Conservation (phyloP, 2,113 vertebrate genomes). For the Anoplopoma fimbria region DNA sequence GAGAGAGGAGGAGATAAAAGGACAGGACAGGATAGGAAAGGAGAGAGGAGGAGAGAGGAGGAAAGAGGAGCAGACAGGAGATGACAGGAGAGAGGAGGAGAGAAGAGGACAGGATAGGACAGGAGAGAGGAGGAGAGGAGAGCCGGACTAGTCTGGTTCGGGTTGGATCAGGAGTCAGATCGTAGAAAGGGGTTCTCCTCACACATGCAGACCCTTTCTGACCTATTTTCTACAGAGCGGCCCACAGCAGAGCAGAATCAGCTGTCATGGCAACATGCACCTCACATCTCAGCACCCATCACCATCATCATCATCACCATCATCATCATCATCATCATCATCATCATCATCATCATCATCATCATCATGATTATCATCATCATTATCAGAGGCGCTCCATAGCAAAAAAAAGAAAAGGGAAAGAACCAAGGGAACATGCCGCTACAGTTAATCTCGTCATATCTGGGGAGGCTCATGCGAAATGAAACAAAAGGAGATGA, state of each 20-base stretch:
- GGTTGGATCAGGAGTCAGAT: conserved; percentile 21
- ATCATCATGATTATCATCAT: conserved; percentile 50
- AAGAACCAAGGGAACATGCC: conserved; percentile 64
- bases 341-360: no score
- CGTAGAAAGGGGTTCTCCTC: conserved; percentile 25
- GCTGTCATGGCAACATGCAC: conserved; percentile 74
- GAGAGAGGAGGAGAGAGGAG: not conserved
- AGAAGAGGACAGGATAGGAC: not conserved
- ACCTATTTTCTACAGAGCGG: conserved; percentile 49
- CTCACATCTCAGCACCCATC: conserved; percentile 63
- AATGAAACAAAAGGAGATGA: conserved; percentile 64
- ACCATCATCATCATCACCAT: conserved; percentile 54
- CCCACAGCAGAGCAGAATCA: conserved; percentile 60
- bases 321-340: conserved; percentile 38
- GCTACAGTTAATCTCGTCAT: conserved; percentile 42
- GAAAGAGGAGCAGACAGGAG: not conserved
- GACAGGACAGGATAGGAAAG: no score
- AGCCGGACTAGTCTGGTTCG: no score
- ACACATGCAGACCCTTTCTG: conserved; percentile 66
- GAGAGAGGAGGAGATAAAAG: not conserved
- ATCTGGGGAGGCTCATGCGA: conserved; percentile 68
- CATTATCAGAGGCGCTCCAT: conserved; percentile 50
- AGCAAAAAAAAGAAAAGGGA: conserved; percentile 30
- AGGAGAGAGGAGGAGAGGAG: not conserved
- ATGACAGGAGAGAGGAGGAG: not conserved